These are phyloP conservation scores for Thalassarche chlororhynchos DNA, from an alignment of 2,113 vertebrate genomes.

Conservation along the genomic window DNA sequence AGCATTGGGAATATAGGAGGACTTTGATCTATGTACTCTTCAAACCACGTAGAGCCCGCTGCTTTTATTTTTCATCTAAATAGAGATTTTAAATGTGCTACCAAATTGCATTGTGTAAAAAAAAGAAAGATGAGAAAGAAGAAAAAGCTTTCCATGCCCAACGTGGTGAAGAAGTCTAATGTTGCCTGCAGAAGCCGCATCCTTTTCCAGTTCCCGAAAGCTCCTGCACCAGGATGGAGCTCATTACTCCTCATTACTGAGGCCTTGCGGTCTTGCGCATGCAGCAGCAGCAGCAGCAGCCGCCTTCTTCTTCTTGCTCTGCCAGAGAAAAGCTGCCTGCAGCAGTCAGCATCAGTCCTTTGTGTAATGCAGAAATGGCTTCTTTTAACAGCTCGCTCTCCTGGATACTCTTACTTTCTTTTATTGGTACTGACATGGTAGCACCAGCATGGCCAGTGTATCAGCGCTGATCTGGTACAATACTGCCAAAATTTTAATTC, in stretches of 20 bases:
- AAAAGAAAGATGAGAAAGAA: not conserved
- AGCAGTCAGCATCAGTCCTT: not conserved
- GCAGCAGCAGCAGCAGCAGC: not conserved
- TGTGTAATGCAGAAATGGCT: not conserved
- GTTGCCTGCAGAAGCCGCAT: not conserved
- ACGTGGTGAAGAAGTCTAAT: fast-evolving
- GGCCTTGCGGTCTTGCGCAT: fast-evolving
- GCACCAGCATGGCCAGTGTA: not conserved
- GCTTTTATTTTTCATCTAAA: not conserved
- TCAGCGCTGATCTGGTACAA: too few species aligned
- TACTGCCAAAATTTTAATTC: not conserved
- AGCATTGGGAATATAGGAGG: not conserved
- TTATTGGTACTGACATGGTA: not conserved
- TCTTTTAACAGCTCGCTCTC: not conserved
- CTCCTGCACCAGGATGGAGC: not conserved
- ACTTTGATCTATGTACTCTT: not conserved
- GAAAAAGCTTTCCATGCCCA: not conserved
- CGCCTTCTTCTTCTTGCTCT: not conserved
- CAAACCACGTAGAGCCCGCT: not conserved
- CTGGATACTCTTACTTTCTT: not conserved
- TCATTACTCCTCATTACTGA: not conserved
- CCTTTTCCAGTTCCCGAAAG: not conserved
- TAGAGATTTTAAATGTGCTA: not conserved
- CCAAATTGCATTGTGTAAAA: not conserved
- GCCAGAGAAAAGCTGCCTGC: not conserved